Evolutionary conservation across 2,113 vertebrate genomes (phyloP), one percentile per base, ranked within the genome.

Genomic region (Beaufortia kweichowensis): DNA sequence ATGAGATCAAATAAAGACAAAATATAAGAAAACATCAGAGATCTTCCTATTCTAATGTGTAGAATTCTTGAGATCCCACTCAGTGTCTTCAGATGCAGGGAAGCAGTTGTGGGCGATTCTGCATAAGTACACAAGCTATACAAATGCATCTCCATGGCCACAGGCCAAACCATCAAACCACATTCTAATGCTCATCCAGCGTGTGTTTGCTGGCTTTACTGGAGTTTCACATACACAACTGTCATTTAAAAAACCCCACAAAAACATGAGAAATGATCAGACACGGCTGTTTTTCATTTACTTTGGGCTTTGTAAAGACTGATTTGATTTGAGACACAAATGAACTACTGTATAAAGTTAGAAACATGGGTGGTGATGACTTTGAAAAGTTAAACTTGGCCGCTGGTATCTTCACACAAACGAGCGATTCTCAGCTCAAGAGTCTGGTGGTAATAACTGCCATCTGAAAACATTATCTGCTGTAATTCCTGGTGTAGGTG

Each of bases 401-500:
- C 21, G 24, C 12, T 31, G 26, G 57, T 33, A 55, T 64, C 59
- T 75, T 48, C 43, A 81, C 76, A 68, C 68, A 59, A 75, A 72
- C 67, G 35, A 59, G 17, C 63, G 68, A 64, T 82, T 80, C 80
- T 75, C 73, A 72, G 75, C 64, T 67, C 64, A 39, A 75, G 68
- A 70, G 24, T 69, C 50, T 82, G 80, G 79, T 76, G 79, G 79
- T 75, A 82, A 79, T 76, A 77, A n/a, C 50, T 76, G 73, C 76
- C 76, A 56, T 82, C 62, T 79, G 76, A 82, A 70, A 56, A 41
- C 10, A 28, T 82, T 83, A 78, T 83, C 68, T 62, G 68, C 19
- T 59, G 70, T 78, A 81, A 74, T 79, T 85, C 79, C 79, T 70
- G 60, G 73, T 82, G 84, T 84, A 79, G 82, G 84, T 82, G 84